phyloP scores from a whole-genome alignment of 2,888 invertebrate species.

The Cephus sareptanus region DNA sequence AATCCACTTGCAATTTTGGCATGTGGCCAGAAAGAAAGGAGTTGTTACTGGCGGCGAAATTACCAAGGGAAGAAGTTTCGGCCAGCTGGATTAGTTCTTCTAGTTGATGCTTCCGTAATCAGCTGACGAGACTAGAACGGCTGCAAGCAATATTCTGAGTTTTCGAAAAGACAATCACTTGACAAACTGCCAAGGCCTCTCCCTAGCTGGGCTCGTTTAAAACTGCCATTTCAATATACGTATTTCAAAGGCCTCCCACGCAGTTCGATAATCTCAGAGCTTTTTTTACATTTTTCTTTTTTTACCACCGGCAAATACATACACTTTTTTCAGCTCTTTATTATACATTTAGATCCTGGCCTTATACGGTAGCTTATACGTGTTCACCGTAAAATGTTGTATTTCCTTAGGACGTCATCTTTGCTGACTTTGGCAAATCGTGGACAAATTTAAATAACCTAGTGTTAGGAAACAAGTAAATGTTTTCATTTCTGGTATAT shows the following conservation, averaged over 20 bases:
- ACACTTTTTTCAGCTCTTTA: not conserved
- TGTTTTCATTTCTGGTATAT: not conserved
- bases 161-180: constrained; percentile 30
- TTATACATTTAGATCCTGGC: not conserved
- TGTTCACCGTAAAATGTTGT: not conserved
- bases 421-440: not conserved
- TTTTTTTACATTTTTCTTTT: not conserved
- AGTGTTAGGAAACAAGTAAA: not conserved
- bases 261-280: not conserved
- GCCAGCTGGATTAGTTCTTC: not conserved
- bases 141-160: not conserved
- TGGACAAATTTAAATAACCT: not conserved
- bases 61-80: not conserved
- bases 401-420: not conserved
- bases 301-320: not conserved
- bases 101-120: not conserved
- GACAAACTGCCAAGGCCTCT: constrained; percentile 24
- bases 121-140: not conserved
- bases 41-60: not conserved
- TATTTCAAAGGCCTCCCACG: not conserved
- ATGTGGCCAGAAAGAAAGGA: not conserved
- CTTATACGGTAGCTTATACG: not conserved
- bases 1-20: not conserved
- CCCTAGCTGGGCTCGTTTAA: not conserved
- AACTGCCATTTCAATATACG: not conserved